Conservation (phyloP, 2,888 invertebrate genomes). For the Smittia aterrima region DNA sequence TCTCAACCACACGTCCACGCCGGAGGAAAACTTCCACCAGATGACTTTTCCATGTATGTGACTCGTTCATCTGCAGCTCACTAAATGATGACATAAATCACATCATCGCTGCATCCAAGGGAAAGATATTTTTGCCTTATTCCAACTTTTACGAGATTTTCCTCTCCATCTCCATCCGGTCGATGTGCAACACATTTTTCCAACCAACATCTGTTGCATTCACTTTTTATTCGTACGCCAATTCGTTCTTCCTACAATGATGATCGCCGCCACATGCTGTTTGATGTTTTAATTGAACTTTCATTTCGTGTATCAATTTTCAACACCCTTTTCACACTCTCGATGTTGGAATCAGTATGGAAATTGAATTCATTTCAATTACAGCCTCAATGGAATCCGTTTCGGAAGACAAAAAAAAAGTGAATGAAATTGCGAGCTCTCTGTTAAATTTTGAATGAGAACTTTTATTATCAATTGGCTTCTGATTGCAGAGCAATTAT, state of each 20-base stretch:
- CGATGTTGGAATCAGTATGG: neutral
- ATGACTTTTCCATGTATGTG: conserved; percentile 34
- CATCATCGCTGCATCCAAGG: conserved; percentile 23
- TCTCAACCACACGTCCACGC: neutral
- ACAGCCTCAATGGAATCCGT: neutral
- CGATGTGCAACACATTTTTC: conserved; percentile 3
- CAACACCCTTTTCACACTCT: neutral
- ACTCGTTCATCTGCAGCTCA: neutral
- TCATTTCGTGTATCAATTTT: conserved; percentile 1
- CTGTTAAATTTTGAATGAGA: no score
- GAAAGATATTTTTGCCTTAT: neutral
- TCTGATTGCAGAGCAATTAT: neutral
- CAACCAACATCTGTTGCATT: conserved; percentile 37
- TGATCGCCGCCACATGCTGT: neutral
- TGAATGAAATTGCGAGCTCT: no score
- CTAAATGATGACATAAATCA: conserved; percentile 27
- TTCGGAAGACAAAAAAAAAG: neutral
- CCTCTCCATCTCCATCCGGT: neutral
- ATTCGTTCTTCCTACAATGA: neutral
- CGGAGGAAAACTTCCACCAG: conserved; percentile 19
- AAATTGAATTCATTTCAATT: conserved; percentile 11
- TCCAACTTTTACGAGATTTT: conserved; percentile 1
- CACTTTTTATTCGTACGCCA: conserved; percentile 7
- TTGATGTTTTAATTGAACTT: conserved; percentile 24
- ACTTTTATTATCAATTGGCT: neutral